Base-by-base conservation (phyloP, 2,113 vertebrate species). In the Dasyprocta punctata region DNA sequence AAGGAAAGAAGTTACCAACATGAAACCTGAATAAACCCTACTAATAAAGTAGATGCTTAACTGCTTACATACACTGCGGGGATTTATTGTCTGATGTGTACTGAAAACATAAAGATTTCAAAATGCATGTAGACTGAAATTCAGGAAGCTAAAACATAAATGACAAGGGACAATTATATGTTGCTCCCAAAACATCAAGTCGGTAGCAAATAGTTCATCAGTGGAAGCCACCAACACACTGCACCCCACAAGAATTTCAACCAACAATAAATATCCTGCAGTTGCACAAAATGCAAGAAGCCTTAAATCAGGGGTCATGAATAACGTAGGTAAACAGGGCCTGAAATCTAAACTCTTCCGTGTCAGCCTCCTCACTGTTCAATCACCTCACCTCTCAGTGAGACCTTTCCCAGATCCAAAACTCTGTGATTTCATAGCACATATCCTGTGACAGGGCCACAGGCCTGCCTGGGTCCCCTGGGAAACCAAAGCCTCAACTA, bases 61-160 rank as follows among this genome's bases (percentile, higher is more conserved):
- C 12, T 80, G 36, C 38, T 19, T 67, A 89, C 20, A 71, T 6
- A 92, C 81, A 97, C 9, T 67, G 41, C 77, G 47, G 38, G 56
- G n/a, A 84, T n/a, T 67, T 67, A 54, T 8, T 92, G 24, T 0
- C 7, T 90, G 67, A 67, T 14, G 5, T 88, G 7, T 26, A 26
- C 3, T 82, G 24, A 96, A 92, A 3, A 88, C 30, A 95, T 14
- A 83, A 95, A 90, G 16, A 86, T 90, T 87, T 90, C 16, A 88
- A 92, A 90, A 85, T 36, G 7, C 3, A 85, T 6, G 56, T 1
- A 56, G 75, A 20, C 26, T 33, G 30, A 94, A 95, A 52, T 67
- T 56, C 36, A 96, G 58, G 30, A 81, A 92, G 78, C 28, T 90
- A 56, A 94, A 73, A 69, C 69, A 77, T 54, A 91, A 86, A 75